phyloP scores from a whole-genome alignment of 2,797 vertebrate species.

The Odontamblyopus rebecca region DNA sequence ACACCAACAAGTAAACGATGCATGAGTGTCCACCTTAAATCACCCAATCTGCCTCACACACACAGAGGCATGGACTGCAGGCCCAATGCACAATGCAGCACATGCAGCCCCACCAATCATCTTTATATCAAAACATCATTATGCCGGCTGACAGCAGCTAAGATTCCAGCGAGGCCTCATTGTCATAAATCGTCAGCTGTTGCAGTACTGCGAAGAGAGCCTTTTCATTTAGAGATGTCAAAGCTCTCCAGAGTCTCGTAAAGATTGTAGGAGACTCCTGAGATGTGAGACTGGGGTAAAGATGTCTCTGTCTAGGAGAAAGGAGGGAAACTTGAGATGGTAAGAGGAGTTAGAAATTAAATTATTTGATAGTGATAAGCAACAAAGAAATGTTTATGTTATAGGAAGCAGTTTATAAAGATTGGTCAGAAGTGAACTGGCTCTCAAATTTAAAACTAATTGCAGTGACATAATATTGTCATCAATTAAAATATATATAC shows the following conservation, averaged over 20 bases:
- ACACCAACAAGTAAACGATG: constrained; percentile 68
- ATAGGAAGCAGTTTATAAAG: neutral
- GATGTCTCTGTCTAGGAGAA: constrained; percentile 38
- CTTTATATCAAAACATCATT: constrained; percentile 94
- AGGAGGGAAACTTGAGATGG: constrained; percentile 39
- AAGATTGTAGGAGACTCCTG: constrained; percentile 71
- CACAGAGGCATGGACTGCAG: constrained; percentile 11
- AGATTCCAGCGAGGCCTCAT: constrained; percentile 81
- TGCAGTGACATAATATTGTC: no score
- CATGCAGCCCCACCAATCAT: constrained; percentile 88
- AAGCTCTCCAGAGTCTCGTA: constrained; percentile 84
- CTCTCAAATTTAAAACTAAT: no score
- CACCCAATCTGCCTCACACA: constrained; percentile 19
- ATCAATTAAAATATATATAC: no score
- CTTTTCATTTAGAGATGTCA: constrained; percentile 93
- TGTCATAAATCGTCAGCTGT: constrained; percentile 91
- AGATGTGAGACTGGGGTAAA: constrained; percentile 49
- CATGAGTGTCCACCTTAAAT: constrained; percentile 70
- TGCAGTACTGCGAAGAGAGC: constrained; percentile 86
- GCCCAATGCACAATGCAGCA: constrained; percentile 50
- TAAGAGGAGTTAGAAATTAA: constrained; percentile 27
- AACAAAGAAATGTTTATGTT: constrained; percentile 6
- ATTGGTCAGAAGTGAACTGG: no score
- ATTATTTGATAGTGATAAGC: constrained; percentile 7
- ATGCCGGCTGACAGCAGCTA: constrained; percentile 89